Base-by-base conservation (phyloP, 2,888 invertebrate species). In the Synanthedon andrenaeformis region DNA sequence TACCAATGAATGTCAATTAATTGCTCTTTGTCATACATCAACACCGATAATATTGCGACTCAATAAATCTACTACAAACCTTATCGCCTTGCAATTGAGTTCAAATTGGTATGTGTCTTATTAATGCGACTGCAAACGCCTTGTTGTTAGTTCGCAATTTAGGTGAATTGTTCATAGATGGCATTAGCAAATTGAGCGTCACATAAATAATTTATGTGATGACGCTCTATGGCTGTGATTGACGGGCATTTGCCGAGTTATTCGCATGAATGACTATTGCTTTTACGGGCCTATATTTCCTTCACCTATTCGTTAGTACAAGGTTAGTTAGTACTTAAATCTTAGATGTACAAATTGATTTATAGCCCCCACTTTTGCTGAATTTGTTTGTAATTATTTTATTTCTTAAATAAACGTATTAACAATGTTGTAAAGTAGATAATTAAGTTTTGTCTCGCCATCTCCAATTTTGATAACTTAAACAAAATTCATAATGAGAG, bases 1-100 rank as follows among this genome's bases (percentile, higher is more conserved):
- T 67, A 69, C 73, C 73, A 75, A 74, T 74, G 67, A 70, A 72
- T 74, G 71, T 71, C 72, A 76, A 76, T 79, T 77, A 76, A 76
- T 76, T 72, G 68, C 59, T 67, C 65, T 64, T 69, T 72, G 73
- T 69, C 68, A 67, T 28, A 19, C 42, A 42, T 50, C 17, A 17
- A 50, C 57, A 35, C 49, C 48, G 6, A 49, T 54, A 42, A 41
- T 8, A 14, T 48, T 53, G 35, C 48, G 19, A 12, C 12, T 14
- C 6, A 13, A 12, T 14, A 45, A n/a, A 45, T 5, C n/a, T 6
- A n/a, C 14, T 13, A 6, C 13, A 12, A 45, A 6, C 45, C 45
- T 45, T 45, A 45, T 45, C 4, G n/a, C 13, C 6, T 14, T 12
- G 8, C 0, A 4, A 1, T 45, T 13, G 14, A 45, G n/a, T 14